Base-by-base conservation (phyloP, 2,113 vertebrate species). In the Ailuropoda melanoleuca region DNA sequence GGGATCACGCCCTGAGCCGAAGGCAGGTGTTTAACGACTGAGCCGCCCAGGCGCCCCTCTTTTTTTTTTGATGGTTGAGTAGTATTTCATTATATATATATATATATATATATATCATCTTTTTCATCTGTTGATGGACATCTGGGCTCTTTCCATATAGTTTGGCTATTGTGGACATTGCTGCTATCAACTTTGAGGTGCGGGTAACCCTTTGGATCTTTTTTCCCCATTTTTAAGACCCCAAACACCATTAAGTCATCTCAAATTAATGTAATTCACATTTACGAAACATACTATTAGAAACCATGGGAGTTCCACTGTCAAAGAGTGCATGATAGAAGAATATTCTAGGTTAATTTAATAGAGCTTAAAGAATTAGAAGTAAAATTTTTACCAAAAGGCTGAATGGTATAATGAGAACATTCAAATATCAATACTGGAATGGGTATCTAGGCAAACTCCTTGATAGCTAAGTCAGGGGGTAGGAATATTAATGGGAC, bases 171-270 rank as follows among this genome's bases (percentile, higher is more conserved):
- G 66, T 37, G 66, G n/a, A 68, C 66, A 21, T 37, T 21, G 66
- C 8, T 19, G 66, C 18, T 68, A 37, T n/a, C 37, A n/a, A 21
- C 18, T 37, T 68, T n/a, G 66, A 17, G 34, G 34, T 68, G 66
- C 34, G n/a, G 31, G 17, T 9, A 19, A 17, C 34, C 34, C 66
- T 68, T 68, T 19, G 0, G 34, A n/a, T 68, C 24, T 93, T 62
- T 96, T 92, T 96, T 13, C 48, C n/a, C 62, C 62, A 21, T 70
- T 77, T 84, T 90, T 72, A 80, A 96, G 83, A 29, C 6, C 53
- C 13, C 8, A 80, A 70, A 81, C n/a, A 93, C 60, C 64, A 80
- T 90, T 75, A 84, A 92, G 14, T 95, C 66, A 78, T 95, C 97
- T 96, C 53, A 93, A 46, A 82, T 86, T 81, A 91, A 88, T 93